A percentile compares a stretch with the other conserved stretches of the same genome.
Evolutionary conservation across 2,888 invertebrate genomes (phyloP).

Genomic region (Elmis aenea): DNA sequence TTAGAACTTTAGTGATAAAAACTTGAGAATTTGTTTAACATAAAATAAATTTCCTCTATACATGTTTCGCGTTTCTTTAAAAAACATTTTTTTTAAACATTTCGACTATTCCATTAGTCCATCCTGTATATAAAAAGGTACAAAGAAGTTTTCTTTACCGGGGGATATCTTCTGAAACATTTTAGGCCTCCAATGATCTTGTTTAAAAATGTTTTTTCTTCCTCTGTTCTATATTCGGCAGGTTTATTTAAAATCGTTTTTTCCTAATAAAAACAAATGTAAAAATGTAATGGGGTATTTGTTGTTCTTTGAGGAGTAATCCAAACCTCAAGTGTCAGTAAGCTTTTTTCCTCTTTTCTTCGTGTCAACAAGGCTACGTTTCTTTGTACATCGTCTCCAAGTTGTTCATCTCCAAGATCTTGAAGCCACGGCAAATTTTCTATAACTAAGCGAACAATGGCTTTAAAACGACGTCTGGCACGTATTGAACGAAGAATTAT

Average conservation of each 20-base stretch:
- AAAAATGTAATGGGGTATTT: background rate
- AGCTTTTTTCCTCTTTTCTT: background rate
- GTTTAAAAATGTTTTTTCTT: conserved; percentile 56
- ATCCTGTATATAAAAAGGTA: too few relatives aligned
- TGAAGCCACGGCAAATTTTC: conserved; percentile 55
- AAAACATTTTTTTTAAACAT: too few relatives aligned
- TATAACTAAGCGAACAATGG: conserved; percentile 53
- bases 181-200: conserved; percentile 56
- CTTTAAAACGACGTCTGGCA: conserved; percentile 51
- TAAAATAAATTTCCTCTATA: too few relatives aligned
- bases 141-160: conserved; percentile 41
- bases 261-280: conserved; percentile 45
- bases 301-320: background rate
- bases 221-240: conserved; percentile 50
- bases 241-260: conserved; percentile 57
- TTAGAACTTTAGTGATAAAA: too few relatives aligned
- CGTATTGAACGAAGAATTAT: background rate
- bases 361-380: conserved; percentile 33
- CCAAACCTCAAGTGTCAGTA: conserved; percentile 1
- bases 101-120: too few relatives aligned
- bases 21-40: too few relatives aligned
- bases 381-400: conserved; percentile 50
- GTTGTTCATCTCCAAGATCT: conserved; percentile 46
- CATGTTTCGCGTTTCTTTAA: too few relatives aligned
- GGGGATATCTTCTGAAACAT: conserved; percentile 58